A percentile compares a stretch with the other conserved stretches of the same genome.
Conservation (phyloP, 2,888 invertebrate genomes). For the Colostygia pectinataria region DNA sequence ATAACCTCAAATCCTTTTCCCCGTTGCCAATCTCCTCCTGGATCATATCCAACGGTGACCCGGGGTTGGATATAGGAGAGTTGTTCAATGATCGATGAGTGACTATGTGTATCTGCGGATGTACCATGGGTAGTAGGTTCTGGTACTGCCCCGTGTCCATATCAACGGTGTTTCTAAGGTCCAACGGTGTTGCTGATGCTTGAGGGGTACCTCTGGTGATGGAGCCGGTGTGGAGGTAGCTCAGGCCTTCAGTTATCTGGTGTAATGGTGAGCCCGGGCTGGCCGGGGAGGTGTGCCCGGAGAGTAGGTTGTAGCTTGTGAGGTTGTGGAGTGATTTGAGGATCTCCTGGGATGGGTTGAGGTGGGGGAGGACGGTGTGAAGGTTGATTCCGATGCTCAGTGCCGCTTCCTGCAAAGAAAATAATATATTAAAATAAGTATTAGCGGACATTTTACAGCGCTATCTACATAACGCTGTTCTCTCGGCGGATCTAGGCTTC, state of each 20-base stretch:
- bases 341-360: conserved; percentile 61
- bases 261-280: conserved; percentile 82
- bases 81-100: conserved; percentile 83
- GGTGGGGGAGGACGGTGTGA: conserved; percentile 58
- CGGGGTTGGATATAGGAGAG: conserved; percentile 85
- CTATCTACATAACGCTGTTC: too few species aligned
- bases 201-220: conserved; percentile 87
- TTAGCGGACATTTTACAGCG: too few species aligned
- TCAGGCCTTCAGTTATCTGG: conserved; percentile 87
- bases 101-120: conserved; percentile 69
- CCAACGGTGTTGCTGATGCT: conserved; percentile 79
- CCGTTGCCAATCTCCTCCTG: conserved; percentile 85
- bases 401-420: conserved; percentile 67
- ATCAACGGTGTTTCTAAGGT: conserved; percentile 77
- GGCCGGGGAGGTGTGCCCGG: conserved; percentile 56
- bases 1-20: conserved; percentile 44
- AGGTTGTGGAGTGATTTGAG: conserved; percentile 56
- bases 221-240: conserved; percentile 89
- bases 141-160: conserved; percentile 75
- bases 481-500: too few species aligned
- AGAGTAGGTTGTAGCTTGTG: conserved; percentile 54
- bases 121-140: conserved; percentile 68
- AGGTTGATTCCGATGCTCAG: conserved; percentile 80
- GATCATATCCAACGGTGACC: conserved; percentile 90
- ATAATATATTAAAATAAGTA: background rate